These are phyloP conservation scores for Tiliqua scincoides DNA, from an alignment of 2,113 vertebrate species.

Conservation along the genomic window DNA sequence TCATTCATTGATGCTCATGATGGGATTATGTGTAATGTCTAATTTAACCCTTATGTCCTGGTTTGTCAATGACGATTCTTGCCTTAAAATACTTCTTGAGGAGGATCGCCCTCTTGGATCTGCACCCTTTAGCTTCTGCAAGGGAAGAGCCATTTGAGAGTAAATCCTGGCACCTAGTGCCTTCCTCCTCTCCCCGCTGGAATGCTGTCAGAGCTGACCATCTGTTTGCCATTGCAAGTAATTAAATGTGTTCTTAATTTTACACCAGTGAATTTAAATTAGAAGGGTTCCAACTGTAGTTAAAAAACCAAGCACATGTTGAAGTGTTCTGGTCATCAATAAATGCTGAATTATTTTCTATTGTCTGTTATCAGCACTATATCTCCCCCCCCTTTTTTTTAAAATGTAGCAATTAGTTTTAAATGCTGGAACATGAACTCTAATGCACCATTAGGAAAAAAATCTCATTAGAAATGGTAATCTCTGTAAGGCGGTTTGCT, in stretches of 20 bases:
- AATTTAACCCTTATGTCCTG: too few relatives aligned
- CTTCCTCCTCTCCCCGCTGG: not conserved
- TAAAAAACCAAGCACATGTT: not conserved
- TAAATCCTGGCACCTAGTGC: not conserved
- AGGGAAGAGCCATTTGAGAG: not conserved
- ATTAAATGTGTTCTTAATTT: constrained; percentile 3
- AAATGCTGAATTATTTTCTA: not conserved
- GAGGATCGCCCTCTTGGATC: too few relatives aligned
- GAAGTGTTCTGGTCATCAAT: not conserved
- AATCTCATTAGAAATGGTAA: constrained; percentile 49
- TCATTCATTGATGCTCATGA: too few relatives aligned
- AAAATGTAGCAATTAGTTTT: constrained; percentile 37
- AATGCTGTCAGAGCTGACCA: not conserved
- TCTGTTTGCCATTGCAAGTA: not conserved
- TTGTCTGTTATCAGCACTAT: not conserved
- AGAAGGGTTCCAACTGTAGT: not conserved
- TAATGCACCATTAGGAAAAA: constrained; percentile 40
- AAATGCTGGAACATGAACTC: constrained; percentile 37
- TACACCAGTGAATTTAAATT: not conserved
- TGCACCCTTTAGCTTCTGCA: not conserved
- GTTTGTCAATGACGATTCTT: too few relatives aligned
- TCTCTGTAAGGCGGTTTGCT: constrained; percentile 40
- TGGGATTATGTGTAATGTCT: too few relatives aligned
- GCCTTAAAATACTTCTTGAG: too few relatives aligned
- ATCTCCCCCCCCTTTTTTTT: not conserved